A percentile compares a stretch with the other conserved stretches of the same genome.
phyloP scores from a whole-genome alignment of 1,140 invertebrate species.

The Coptotermes formosanus region DNA sequence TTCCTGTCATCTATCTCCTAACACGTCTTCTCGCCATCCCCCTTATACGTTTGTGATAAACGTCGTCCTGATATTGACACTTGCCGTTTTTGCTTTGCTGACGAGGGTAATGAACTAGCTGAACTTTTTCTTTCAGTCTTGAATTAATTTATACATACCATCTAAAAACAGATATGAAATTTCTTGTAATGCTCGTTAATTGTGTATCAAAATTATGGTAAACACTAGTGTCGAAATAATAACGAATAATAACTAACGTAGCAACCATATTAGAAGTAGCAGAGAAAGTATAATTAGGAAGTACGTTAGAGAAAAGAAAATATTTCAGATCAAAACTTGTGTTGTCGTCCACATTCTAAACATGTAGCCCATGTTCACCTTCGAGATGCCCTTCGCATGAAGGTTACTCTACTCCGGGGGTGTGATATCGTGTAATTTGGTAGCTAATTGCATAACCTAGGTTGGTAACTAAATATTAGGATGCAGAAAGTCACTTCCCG shows the following conservation, averaged over 20 bases:
- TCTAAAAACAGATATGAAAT: background rate
- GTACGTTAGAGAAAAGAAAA: too few relatives aligned
- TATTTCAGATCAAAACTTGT: too few relatives aligned
- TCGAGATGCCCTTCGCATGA: too few relatives aligned
- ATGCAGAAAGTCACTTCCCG: too few relatives aligned
- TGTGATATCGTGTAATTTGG: too few relatives aligned
- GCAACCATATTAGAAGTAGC: background rate
- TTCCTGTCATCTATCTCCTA: background rate
- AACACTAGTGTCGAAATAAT: background rate
- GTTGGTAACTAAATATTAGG: too few relatives aligned
- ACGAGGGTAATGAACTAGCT: background rate
- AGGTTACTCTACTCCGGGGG: too few relatives aligned
- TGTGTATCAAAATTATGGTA: background rate
- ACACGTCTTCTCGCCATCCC: background rate
- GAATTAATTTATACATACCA: background rate
- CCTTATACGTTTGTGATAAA: background rate
- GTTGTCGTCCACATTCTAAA: too few relatives aligned
- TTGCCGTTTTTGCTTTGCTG: background rate
- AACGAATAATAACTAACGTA: background rate
- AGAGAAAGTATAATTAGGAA: too few relatives aligned
- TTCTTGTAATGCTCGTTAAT: background rate
- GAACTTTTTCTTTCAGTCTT: background rate
- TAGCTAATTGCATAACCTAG: too few relatives aligned
- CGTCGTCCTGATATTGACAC: background rate
- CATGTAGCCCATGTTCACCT: too few relatives aligned